Evolutionary conservation across 2,113 vertebrate species (phyloP), one percentile per base, ranked within the genome.

Genomic region (Dipodomys stephensi): DNA sequence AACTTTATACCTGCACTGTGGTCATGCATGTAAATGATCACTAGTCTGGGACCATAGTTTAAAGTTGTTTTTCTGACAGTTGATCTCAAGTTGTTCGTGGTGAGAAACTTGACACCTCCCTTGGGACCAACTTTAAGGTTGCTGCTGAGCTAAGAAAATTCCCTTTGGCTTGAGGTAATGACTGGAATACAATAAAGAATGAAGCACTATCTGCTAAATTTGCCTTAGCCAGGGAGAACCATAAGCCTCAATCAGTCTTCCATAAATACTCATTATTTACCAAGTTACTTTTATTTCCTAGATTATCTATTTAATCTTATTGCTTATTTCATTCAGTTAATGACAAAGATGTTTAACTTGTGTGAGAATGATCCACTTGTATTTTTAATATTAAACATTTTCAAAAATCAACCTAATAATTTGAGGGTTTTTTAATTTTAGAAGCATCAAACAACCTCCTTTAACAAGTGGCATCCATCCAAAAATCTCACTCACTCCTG

Each of bases 21-120:
- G 19, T 15, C 44, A 62, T 64, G n/a, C 62, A 46, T 88, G 44
- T 74, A 27, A 65, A 73, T 60, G 67, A 90, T 83, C 46, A 89
- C 27, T 92, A 68, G n/a, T 30, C 53, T 88, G 39, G 12, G 83
- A 78, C 28, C 13, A 15, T 87, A 0, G 0, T 23, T 86, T 86
- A 82, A 79, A 25, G n/a, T 84, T 92, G 60, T 65, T 82, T 57
- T 81, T 79, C 68, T 93, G 92, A 93, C 39, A 90, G 69, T 81
- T 81, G 65, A 87, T 92, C 64, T 79, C 23, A 30, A 30, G 25
- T 23, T 71, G 23, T 82, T 94, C 65, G 28, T 62, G 62, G 69
- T 72, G 30, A 49, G 73, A 91, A 84, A 96, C 46, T 27, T 94
- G 85, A 87, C 46, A 87, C 82, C n/a, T 87, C 62, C 28, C 71